Evolutionary conservation across 2,888 invertebrate species (phyloP), one percentile per base, ranked within the genome.

Genomic region (Serripes groenlandicus): DNA sequence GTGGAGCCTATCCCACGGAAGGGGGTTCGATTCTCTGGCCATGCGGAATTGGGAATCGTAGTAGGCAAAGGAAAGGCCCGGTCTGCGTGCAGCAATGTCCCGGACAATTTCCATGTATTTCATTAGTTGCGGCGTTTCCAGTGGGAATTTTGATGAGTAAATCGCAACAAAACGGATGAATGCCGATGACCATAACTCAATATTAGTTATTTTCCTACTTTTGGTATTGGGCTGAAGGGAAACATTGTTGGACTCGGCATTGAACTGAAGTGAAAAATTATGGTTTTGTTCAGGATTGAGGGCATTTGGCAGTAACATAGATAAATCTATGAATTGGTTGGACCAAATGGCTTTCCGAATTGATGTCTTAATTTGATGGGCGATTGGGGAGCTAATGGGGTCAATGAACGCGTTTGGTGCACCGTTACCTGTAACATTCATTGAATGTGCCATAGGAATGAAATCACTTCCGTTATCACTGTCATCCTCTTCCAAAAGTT

Each of bases 91-190:
- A 9, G 83, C 79, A 9, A 83, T 26, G 34, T 83, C 77, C 15
- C 74, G 28, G 3, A 79, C 74, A 3, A 79, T 74, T 42, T 83
- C 80, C 26, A 34, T 70, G 68, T 83, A 77, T 54, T 83, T 83
- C 60, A 83, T 73, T 1, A 80, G 71, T n/a, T 76, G 60, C 0
- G 72, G 70, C n/a, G n/a, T n/a, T n/a, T n/a, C n/a, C n/a, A n/a
- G 11, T 11, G 83, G 79, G 54, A 52, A 77, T 1, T 69, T 56
- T 32, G 26, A 28, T 9, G 66, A 18, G 64, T 80, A 80, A 11
- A 83, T 54, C 0, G 77, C 79, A 3, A 56, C 56, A 60, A 75
- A 77, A 18, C 79, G 68, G 1, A 83, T 5, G 54, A 76, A 81
- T 0, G 81, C 81, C 1, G 81, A 49, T 5, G 75, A 75, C 71